A percentile compares a stretch with the other conserved stretches of the same genome.
These are phyloP conservation scores for Zaprionus lineosus DNA, from an alignment of 2,888 invertebrate species.

Conservation along the genomic window DNA sequence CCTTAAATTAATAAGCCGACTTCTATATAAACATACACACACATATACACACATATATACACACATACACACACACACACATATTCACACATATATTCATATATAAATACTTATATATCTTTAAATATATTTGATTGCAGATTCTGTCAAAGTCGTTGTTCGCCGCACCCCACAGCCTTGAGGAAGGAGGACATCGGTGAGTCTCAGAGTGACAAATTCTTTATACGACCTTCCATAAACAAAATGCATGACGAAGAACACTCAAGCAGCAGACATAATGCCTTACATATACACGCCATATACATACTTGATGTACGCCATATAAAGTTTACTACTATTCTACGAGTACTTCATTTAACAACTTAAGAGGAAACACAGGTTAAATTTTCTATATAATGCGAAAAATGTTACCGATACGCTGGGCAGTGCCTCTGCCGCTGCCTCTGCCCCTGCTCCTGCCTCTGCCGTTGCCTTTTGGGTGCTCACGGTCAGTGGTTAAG, in stretches of 20 bases:
- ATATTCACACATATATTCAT: neutral
- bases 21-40: conserved; percentile 17
- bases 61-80: neutral
- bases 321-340: conserved; percentile 5
- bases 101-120: too few species aligned
- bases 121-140: conserved; percentile 39
- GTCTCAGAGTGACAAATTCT: conserved; percentile 37
- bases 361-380: too few species aligned
- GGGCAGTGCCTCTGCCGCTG: too few species aligned
- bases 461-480: too few species aligned
- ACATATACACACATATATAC: neutral
- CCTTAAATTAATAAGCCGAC: conserved; percentile 68
- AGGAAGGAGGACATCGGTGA: conserved; percentile 35
- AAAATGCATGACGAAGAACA: conserved; percentile 5
- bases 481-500: too few species aligned
- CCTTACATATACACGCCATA: neutral
- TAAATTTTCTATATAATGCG: too few species aligned
- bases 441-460: too few species aligned
- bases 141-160: conserved; percentile 21
- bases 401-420: too few species aligned
- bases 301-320: conserved; percentile 22
- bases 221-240: conserved; percentile 25
- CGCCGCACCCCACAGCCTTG: conserved; percentile 29
- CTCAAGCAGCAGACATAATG: neutral
- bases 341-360: neutral